Evolutionary conservation across 1,140 invertebrate genomes (phyloP), one percentile per base, ranked within the genome.

Genomic region (Zaprionus ornatus): DNA sequence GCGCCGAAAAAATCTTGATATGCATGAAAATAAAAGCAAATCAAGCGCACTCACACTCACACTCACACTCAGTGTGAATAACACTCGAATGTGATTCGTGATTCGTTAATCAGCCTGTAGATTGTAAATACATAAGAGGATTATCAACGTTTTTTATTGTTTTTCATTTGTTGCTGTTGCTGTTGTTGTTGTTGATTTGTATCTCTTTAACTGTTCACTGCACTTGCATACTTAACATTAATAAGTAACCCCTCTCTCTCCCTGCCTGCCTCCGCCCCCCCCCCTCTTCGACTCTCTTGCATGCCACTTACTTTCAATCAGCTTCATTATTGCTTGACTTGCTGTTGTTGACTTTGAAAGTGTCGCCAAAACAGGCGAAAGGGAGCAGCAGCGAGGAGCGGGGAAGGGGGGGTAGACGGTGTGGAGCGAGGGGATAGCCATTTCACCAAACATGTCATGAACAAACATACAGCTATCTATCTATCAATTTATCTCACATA

Each of bases 311-410:
- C 67, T 70, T 69, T 69, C 29, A 50, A 54, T 66, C 73, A 80
- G 69, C 74, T 65, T 61, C 61, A 73, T 72, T 67, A 82, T 63
- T 68, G 77, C 45, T 74, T 60, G 13, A 40, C 15, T 21, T 23
- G 56, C 32, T 35, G 81, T 65, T 77, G 81, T 85, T 84, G 82
- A 84, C 78, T 81, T 85, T 70, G 70, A 81, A 81, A 84, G 77
- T 80, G 77, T 81, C 77, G 79, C 74, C 59, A 62, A 59, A 65
- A 54, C 17, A 21, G 17, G 65, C 25, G 57, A 48, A 61, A 56
- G 52, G 50, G 19, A 15, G 61, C 40, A 25, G 37, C 4, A 10
- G 3, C 10, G n/a, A 12, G 32, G 1, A 27, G 59, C 27, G 15
- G 61, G 21, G 42, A 40, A 55, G 45, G 48, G 48, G 12, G 5